phyloP scores from a whole-genome alignment of 2,888 invertebrate genomes.

The Papilio elwesi region DNA sequence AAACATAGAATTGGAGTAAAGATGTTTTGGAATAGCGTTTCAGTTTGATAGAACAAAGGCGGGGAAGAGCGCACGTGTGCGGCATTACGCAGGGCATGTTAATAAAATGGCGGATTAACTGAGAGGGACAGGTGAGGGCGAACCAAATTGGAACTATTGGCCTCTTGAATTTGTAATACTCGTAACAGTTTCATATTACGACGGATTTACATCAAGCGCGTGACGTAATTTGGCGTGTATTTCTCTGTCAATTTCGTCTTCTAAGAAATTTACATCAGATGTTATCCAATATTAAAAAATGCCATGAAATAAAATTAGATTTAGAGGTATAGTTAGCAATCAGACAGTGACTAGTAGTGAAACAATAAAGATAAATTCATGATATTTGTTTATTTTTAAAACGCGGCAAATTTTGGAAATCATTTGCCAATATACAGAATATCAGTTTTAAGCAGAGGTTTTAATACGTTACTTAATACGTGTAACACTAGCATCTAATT shows the following conservation, averaged over 20 bases:
- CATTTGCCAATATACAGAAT: too few species aligned
- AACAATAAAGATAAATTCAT: too few species aligned
- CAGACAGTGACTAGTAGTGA: too few species aligned
- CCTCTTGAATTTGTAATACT: constrained; percentile 69
- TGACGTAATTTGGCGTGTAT: constrained; percentile 50
- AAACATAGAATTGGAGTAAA: constrained; percentile 40
- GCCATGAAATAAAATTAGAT: too few species aligned
- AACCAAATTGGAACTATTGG: constrained; percentile 78
- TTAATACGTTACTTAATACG: too few species aligned
- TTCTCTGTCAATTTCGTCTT: not conserved
- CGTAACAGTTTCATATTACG: constrained; percentile 57
- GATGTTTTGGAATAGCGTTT: constrained; percentile 48
- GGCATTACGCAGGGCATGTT: constrained; percentile 72
- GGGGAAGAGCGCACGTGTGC: constrained; percentile 73
- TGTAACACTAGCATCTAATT: too few species aligned
- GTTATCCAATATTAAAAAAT: not conserved
- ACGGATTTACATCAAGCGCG: constrained; percentile 63
- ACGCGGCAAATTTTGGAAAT: too few species aligned
- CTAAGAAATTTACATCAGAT: not conserved
- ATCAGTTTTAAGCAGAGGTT: too few species aligned
- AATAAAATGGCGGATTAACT: constrained; percentile 81
- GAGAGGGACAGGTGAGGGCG: constrained; percentile 77
- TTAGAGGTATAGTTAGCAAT: too few species aligned
- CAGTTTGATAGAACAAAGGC: constrained; percentile 78
- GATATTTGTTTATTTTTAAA: too few species aligned